Evolutionary conservation across 2,888 invertebrate species (phyloP), one percentile per base, ranked within the genome.

Genomic region (Drosophila eohydei): DNA sequence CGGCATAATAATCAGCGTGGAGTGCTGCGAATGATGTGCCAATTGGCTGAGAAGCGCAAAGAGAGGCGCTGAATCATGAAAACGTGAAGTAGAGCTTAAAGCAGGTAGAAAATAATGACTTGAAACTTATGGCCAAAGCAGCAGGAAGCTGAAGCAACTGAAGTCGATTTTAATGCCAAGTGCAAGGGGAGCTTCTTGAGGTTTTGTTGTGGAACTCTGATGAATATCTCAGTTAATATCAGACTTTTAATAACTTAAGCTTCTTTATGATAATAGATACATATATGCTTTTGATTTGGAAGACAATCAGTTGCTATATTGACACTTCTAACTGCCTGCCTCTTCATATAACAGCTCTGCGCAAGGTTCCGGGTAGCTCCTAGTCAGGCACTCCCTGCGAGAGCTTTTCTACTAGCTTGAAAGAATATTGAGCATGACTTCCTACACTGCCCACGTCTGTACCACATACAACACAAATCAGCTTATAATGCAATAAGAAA

Each of bases 1-100:
- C 51, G 48, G 34, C 60, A 72, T 44, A 43, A 52, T 51, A 55
- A 58, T 16, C 55, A 28, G 8, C 12, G 9, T 34, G 16, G 12
- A 58, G 38, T 34, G 44, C 46, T 52, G 43, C 26, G 34, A 44
- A 58, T 38, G 56, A 71, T 57, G 60, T 67, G 78, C 61, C 71
- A 83, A 76, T 76, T 67, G 38, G 12, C n/a, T 36, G 41, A 30
- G 14, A 52, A 52, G 34, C 65, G 40, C 54, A 9, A 9, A 30
- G 26, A 30, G 36, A 38, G 14, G 6, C 44, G 52, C 52, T 44
- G 51, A 62, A 36, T 65, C 51, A 52, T 38, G 14, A 8, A 8
- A 32, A n/a, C 26, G 8, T 12, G 5, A 50, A 50, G 48, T 32
- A 11, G 32, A 50, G 32, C 48, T 16, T 50, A 50, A 32, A 32